Conservation (phyloP, 2,113 vertebrate species). For the Ammospiza nelsoni region DNA sequence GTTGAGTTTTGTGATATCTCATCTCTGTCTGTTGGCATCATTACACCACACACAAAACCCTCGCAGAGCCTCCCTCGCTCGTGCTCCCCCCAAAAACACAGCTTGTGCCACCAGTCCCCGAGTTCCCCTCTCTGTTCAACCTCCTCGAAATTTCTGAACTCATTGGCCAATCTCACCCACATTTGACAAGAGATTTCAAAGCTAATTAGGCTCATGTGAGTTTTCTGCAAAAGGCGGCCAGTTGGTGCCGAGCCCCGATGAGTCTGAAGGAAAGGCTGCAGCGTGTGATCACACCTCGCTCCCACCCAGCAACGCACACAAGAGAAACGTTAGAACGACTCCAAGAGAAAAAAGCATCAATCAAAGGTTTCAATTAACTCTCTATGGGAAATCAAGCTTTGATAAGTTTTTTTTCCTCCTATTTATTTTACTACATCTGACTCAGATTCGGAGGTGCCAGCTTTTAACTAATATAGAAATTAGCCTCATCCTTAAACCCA, state of each 20-base stretch:
- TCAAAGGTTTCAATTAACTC: conserved; percentile 57
- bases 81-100: background rate
- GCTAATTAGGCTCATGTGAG: conserved; percentile 47
- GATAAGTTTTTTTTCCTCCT: background rate
- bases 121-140: background rate
- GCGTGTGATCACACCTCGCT: conserved; percentile 55
- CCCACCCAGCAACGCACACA: background rate
- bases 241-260: conserved; percentile 17
- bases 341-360: conserved; percentile 34
- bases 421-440: conserved; percentile 23
- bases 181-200: conserved; percentile 23
- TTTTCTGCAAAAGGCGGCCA: conserved; percentile 5
- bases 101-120: background rate
- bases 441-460: conserved; percentile 7
- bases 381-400: conserved; percentile 39
- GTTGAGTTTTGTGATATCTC: background rate
- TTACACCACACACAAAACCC: background rate
- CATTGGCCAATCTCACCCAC: background rate
- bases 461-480: conserved; percentile 61
- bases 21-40: conserved; percentile 4
- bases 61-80: background rate
- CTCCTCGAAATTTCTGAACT: background rate
- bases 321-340: conserved; percentile 2
- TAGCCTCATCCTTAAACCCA: conserved; percentile 37
- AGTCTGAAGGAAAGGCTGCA: conserved; percentile 50